Evolutionary conservation across 2,888 invertebrate species (phyloP), one percentile per base, ranked within the genome.

Genomic region (Heliconius hortense): DNA sequence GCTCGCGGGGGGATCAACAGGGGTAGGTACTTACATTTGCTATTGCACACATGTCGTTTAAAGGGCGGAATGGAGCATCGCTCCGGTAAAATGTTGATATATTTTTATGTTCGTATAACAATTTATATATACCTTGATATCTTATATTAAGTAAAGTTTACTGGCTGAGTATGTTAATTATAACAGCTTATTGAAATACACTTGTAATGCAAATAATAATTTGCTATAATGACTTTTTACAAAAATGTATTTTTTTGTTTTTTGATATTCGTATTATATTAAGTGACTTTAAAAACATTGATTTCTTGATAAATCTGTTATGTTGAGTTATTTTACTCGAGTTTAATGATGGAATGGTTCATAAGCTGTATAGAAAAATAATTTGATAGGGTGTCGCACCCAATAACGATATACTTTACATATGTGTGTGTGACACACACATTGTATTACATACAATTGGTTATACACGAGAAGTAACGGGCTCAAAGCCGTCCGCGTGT

Each of bases 11-110:
- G 93, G 91, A 92, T 91, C 86, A 89, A 91, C 92, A 92, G 90
- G 93, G 93, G 93, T 93, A 91, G 93, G 93, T 93, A 93, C 92
- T 92, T 93, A 92, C 92, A 87, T 88, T 90, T 91, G 90, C 92
- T 91, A 91, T 93, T 93, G 92, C 93, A 93, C 94, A 94, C 93
- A 94, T 93, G 93, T 90, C 89, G 89, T 89, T 90, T 88, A 89
- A 91, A 90, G 91, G 92, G 91, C 89, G 89, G 90, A 86, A 85
- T 85, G 87, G 90, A 87, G 89, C 85, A 88, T 84, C 86, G 86
- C 84, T 82, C 75, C 79, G 79, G 85, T 82, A 87, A 86, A 84
- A 82, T 26, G 24, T 66, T 26, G 43, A 43, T 72, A 31, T 53
- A 70, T 77, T 60, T 77, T 78, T 43, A 31, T 68, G 8, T 43